These are phyloP conservation scores for Nesidiocoris tenuis DNA, from an alignment of 2,888 invertebrate genomes.

Conservation along the genomic window DNA sequence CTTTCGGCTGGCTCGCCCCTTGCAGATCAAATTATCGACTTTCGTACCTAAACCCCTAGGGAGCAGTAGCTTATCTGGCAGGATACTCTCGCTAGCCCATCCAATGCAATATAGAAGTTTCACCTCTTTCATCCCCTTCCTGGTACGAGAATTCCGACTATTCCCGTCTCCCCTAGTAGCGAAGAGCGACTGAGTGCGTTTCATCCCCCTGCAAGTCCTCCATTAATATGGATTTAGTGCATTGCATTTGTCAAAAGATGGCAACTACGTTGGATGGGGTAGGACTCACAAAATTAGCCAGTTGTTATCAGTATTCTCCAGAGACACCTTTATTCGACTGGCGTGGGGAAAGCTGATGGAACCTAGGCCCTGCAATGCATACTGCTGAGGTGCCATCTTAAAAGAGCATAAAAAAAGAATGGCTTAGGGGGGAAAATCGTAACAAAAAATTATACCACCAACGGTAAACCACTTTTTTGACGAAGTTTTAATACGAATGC, in stretches of 20 bases:
- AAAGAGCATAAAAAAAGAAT: too few relatives aligned
- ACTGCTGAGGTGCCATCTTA: too few relatives aligned
- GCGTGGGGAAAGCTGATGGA: slow-evolving; percentile 11
- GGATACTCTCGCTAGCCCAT: slow-evolving; percentile 10
- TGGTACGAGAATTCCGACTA: slow-evolving; percentile 7
- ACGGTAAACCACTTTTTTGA: too few relatives aligned
- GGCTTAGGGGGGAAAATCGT: too few relatives aligned
- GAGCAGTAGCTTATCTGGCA: slow-evolving; percentile 29
- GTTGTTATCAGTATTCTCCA: slow-evolving; percentile 35
- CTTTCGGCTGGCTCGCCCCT: background rate
- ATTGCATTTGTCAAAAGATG: slow-evolving; percentile 39
- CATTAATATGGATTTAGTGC: slow-evolving; percentile 37
- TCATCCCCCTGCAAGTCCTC: slow-evolving; percentile 23
- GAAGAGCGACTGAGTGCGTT: slow-evolving; percentile 3
- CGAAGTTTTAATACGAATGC: too few relatives aligned
- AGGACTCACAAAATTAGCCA: slow-evolving; percentile 23
- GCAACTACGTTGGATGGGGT: background rate
- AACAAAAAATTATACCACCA: too few relatives aligned
- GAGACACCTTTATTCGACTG: slow-evolving; percentile 15
- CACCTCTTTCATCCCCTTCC: slow-evolving; percentile 14
- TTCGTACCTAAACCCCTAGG: slow-evolving; percentile 31
- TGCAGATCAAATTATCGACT: slow-evolving; percentile 27
- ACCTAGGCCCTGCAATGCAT: background rate
- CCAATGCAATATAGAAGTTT: slow-evolving; percentile 35
- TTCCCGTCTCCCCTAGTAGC: slow-evolving; percentile 9